These are phyloP conservation scores for Brachionus koreanus DNA, from an alignment of 1,140 invertebrate genomes.

Conservation along the genomic window DNA sequence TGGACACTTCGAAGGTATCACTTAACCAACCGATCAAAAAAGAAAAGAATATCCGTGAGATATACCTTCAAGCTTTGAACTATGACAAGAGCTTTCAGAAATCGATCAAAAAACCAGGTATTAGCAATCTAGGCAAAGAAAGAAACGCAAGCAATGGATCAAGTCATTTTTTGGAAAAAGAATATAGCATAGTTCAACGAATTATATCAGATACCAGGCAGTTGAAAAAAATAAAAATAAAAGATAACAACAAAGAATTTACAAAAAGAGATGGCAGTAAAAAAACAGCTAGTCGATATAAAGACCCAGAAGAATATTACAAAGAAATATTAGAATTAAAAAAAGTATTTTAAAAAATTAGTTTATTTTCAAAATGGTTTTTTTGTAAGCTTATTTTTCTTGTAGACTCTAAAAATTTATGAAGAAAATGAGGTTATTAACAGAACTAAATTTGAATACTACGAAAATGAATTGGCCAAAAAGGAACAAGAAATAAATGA, in stretches of 20 bases:
- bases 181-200: slow-evolving; percentile 38
- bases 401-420: not conserved
- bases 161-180: slow-evolving; percentile 32
- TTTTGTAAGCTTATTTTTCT: not conserved
- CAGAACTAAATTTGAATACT: slow-evolving; percentile 38
- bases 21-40: not conserved
- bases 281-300: not conserved
- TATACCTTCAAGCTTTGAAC: slow-evolving; percentile 30
- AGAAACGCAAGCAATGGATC: not conserved
- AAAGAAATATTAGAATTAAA: slow-evolving; percentile 29
- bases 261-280: not conserved
- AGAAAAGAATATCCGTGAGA: slow-evolving; percentile 18
- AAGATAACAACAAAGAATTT: not conserved
- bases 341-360: not conserved
- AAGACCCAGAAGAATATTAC: slow-evolving; percentile 30
- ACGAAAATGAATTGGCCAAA: slow-evolving; percentile 41
- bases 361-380: not conserved
- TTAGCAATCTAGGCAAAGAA: slow-evolving; percentile 11
- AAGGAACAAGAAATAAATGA: slow-evolving; percentile 42
- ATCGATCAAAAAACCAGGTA: not conserved
- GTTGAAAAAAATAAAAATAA: not conserved
- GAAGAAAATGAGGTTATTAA: slow-evolving; percentile 41
- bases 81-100: not conserved
- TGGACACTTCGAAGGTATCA: not conserved
- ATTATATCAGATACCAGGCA: slow-evolving; percentile 31